Percentiles rank a stretch among this genome's conserved stretches.
These are phyloP conservation scores for Pilophorus perplexus DNA, from an alignment of 2,888 invertebrate genomes.

Conservation along the genomic window DNA sequence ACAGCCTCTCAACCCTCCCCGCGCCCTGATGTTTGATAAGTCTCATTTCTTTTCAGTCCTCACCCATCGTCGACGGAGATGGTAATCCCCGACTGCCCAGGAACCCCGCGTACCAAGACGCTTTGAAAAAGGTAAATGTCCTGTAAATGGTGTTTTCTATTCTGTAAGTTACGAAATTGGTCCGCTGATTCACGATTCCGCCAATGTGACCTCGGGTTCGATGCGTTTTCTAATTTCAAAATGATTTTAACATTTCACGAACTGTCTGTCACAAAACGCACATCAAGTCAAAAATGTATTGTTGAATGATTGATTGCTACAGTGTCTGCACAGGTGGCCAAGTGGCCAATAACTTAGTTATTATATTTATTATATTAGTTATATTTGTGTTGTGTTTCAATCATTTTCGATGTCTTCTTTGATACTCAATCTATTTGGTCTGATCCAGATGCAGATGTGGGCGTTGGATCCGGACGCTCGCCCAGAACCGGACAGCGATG, in stretches of 20 bases:
- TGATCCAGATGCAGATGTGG: slow-evolving; percentile 38
- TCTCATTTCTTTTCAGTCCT: slow-evolving; percentile 13
- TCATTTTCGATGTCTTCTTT: neutral
- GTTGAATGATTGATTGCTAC: no score
- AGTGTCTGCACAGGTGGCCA: no score
- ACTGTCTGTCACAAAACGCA: no score
- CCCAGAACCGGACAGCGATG: slow-evolving; percentile 39
- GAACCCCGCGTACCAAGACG: slow-evolving; percentile 13
- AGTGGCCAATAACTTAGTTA: no score
- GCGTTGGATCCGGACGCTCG: slow-evolving; percentile 19
- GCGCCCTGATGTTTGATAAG: neutral
- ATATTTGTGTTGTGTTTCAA: neutral
- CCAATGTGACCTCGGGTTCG: no score
- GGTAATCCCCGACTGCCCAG: slow-evolving; percentile 14
- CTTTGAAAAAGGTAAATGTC: slow-evolving; percentile 33
- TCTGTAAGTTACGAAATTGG: no score
- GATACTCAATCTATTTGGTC: neutral
- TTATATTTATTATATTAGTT: neutral
- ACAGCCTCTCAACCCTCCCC: neutral
- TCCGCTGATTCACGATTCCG: no score
- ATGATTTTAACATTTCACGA: no score
- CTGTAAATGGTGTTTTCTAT: no score
- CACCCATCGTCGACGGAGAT: slow-evolving; percentile 16
- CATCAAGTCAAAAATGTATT: no score
- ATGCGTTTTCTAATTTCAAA: no score